phyloP scores from a whole-genome alignment of 64 coral and sea anemone genomes.

The Orbicella faveolata region DNA sequence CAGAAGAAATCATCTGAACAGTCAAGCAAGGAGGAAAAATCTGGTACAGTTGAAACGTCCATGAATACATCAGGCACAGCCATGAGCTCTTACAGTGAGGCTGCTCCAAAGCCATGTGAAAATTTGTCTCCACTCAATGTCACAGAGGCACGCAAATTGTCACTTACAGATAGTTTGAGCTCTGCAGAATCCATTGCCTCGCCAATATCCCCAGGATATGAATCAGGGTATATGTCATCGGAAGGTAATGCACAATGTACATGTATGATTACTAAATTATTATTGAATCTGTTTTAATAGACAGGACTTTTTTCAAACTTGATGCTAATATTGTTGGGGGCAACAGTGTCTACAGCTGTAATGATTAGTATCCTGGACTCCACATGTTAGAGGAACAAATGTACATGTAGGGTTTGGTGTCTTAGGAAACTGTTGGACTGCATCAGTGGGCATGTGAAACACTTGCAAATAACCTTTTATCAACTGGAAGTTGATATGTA shows the following conservation, averaged over 20 bases:
- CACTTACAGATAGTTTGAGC: slow-evolving; percentile 14
- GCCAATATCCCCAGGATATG: slow-evolving; percentile 24
- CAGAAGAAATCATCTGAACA: background rate
- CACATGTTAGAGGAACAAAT: too few species aligned
- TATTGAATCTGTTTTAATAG: background rate
- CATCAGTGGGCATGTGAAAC: too few species aligned
- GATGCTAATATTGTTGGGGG: too few species aligned
- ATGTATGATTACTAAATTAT: background rate
- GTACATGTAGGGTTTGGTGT: too few species aligned
- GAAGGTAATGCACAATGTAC: background rate
- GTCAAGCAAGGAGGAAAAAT: background rate
- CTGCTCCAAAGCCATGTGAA: background rate
- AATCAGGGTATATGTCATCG: slow-evolving; percentile 32
- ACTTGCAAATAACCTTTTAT: too few species aligned
- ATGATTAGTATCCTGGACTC: too few species aligned
- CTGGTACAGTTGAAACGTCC: background rate
- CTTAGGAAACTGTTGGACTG: too few species aligned
- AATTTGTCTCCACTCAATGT: slow-evolving; percentile 27
- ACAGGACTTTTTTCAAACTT: too few species aligned
- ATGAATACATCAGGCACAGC: background rate
- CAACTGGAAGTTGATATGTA: too few species aligned
- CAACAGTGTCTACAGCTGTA: too few species aligned
- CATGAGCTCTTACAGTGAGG: background rate
- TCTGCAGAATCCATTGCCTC: slow-evolving; percentile 11
- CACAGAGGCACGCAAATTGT: background rate